These are phyloP conservation scores for Nemotelus nigrinus DNA, from an alignment of 2,888 invertebrate genomes.

Conservation along the genomic window DNA sequence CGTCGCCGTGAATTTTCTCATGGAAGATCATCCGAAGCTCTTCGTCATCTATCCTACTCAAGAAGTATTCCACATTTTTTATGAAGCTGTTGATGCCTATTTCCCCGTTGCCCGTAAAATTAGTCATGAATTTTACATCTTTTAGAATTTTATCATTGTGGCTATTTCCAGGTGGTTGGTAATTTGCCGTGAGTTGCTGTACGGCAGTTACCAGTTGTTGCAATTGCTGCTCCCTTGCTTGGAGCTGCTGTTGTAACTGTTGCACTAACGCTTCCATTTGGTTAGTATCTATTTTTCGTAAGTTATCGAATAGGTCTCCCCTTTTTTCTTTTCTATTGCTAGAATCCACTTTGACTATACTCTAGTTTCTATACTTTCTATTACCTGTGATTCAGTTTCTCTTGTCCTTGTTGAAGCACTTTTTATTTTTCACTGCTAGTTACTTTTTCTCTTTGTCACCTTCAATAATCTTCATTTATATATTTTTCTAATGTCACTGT, in stretches of 20 bases:
- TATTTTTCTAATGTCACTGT: background rate
- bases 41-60: background rate
- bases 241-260: background rate
- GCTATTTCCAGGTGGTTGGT: no score
- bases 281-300: background rate
- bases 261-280: background rate
- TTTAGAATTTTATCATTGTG: no score
- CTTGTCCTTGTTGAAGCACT: no score
- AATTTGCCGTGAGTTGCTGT: no score
- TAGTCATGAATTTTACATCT: no score
- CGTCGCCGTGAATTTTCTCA: slow-evolving; percentile 25
- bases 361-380: no score
- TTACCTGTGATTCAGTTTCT: no score
- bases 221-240: background rate
- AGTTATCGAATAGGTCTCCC: no score
- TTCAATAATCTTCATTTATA: background rate
- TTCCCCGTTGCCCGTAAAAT: no score
- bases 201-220: background rate
- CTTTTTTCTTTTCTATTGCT: no score
- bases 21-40: background rate
- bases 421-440: no score
- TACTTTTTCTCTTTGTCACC: background rate
- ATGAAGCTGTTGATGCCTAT: slow-evolving; percentile 1
- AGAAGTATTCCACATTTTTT: background rate
- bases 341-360: no score